Base-by-base conservation (phyloP, 1,140 invertebrate genomes). In the Nylanderia fulva region DNA sequence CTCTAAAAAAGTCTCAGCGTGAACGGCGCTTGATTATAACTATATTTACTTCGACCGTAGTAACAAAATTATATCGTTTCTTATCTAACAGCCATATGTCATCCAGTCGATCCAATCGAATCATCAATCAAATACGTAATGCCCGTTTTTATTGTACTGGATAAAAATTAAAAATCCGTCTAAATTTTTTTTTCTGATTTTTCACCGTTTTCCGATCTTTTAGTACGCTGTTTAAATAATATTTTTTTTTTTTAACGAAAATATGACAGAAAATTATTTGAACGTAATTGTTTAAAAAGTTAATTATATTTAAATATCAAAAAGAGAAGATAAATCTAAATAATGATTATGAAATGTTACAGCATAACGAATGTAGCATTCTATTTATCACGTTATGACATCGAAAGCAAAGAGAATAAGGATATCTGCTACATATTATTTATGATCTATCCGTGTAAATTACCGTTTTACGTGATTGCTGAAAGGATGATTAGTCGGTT, bases 61-160 rank as follows among this genome's bases (percentile, higher is more conserved):
- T 18, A 11, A 18, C 54, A n/a, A 88, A 89, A 89, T 88, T 88
- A 88, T 33, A 85, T 88, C 56, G 56, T 82, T 63, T 27, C 48
- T 88, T 88, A 75, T 85, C 86, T 18, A 8, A 7, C 56, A 61
- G 54, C 56, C 18, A 88, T 77, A 79, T 88, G 87, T 89, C 84
- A 89, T 86, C 87, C 71, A 58, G 58, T 76, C 61, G 74, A 87
- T 82, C 56, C 6, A 27, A 39, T 52, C 39, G 68, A 84, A 85
- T 85, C 24, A 18, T 72, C 0, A 27, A 39, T 80, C 29, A 69
- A 80, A n/a, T n/a, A 48, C 58, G 21, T 36, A 39, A 79, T 42
- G 36, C 24, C 27, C 33, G 54, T 71, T 82, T 82, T 71, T 8
- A 18, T 1, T 27, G 21, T 18, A 21, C 8, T 33, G 11, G 7